Conservation (phyloP, 1,140 invertebrate genomes). For the Ceratoteleas bidentatus region DNA sequence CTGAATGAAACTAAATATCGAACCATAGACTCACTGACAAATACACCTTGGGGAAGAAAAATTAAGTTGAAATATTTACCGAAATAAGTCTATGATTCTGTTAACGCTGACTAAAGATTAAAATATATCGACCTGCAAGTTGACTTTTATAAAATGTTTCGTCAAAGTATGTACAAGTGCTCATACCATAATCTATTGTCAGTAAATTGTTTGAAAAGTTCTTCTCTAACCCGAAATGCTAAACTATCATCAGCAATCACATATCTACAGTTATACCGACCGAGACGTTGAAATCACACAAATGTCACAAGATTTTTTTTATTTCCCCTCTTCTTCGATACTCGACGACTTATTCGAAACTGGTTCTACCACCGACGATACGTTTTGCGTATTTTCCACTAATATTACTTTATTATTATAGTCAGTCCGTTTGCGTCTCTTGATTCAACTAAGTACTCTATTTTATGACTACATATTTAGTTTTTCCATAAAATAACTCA, state of each 20-base stretch:
- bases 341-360: conserved; percentile 2
- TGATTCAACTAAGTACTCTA: background rate
- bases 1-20: too few species aligned
- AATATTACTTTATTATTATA: conserved; percentile 3
- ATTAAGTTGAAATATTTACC: too few species aligned
- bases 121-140: background rate
- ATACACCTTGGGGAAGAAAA: too few species aligned
- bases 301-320: conserved; percentile 6
- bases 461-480: too few species aligned
- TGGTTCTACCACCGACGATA: conserved; percentile 13
- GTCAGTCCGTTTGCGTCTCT: conserved; percentile 34
- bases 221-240: conserved; percentile 28
- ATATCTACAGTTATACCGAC: conserved; percentile 33
- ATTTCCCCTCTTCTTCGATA: conserved; percentile 11
- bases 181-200: conserved; percentile 35
- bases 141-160: conserved; percentile 25
- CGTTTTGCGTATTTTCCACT: conserved; percentile 11
- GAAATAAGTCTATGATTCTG: too few species aligned
- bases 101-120: too few species aligned
- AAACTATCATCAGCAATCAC: conserved; percentile 17
- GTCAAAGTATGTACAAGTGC: conserved; percentile 25
- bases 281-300: conserved; percentile 28
- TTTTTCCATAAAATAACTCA: too few species aligned
- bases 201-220: conserved; percentile 32
- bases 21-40: too few species aligned